These are phyloP conservation scores for Nipponacmea schrenckii DNA, from an alignment of 2,888 invertebrate genomes.

Conservation along the genomic window DNA sequence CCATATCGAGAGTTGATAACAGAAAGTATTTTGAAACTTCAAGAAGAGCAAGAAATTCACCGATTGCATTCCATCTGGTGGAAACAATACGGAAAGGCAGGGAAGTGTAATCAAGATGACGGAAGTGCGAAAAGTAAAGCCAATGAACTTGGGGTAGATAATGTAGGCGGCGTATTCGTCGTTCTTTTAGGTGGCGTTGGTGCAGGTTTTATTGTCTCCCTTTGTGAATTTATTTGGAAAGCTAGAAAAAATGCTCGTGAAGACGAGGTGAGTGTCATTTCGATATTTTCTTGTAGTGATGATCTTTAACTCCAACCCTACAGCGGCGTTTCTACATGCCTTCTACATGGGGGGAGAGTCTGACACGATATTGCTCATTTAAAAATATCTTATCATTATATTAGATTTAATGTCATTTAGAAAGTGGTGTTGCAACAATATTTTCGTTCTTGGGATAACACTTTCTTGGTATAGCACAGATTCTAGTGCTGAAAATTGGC, in stretches of 20 bases:
- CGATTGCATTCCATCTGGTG: slow-evolving; percentile 94
- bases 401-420: too few species aligned
- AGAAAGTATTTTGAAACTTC: slow-evolving; percentile 91
- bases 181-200: slow-evolving; percentile 92
- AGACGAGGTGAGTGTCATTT: slow-evolving; percentile 52
- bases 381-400: too few species aligned
- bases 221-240: slow-evolving; percentile 80
- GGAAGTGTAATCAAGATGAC: slow-evolving; percentile 72
- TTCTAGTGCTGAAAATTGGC: too few species aligned
- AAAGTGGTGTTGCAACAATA: too few species aligned
- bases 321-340: too few species aligned
- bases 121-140: slow-evolving; percentile 80
- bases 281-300: slow-evolving; percentile 5
- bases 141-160: slow-evolving; percentile 90
- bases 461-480: too few species aligned
- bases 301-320: too few species aligned
- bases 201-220: slow-evolving; percentile 89
- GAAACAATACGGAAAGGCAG: slow-evolving; percentile 68
- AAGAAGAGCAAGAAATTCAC: slow-evolving; percentile 92
- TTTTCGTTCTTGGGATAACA: too few species aligned
- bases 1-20: slow-evolving; percentile 97
- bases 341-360: too few species aligned
- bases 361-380: too few species aligned
- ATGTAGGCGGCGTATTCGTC: slow-evolving; percentile 93
- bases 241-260: slow-evolving; percentile 61